Conservation (phyloP, 2,797 vertebrate genomes). For the Geotrypetes seraphini region DNA sequence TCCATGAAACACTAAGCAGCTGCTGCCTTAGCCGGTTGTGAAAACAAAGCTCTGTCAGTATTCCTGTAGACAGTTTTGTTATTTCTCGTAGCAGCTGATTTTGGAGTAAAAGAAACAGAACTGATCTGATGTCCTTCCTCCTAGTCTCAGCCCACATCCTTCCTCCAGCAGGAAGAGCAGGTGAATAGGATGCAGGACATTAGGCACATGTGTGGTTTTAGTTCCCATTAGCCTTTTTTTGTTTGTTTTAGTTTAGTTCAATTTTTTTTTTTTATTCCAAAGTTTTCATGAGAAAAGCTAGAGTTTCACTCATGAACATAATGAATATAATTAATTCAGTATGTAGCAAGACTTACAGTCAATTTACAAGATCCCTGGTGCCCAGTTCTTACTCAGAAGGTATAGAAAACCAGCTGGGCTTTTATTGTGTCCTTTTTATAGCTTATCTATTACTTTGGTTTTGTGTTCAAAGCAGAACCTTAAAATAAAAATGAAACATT, state of each 20-base stretch:
- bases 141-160: slow-evolving; percentile 43
- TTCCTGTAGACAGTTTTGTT: slow-evolving; percentile 26
- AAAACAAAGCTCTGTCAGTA: slow-evolving; percentile 25
- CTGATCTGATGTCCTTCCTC: slow-evolving; percentile 36
- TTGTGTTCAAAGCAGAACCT: too few species aligned
- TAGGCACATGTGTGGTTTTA: slow-evolving; percentile 26
- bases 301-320: slow-evolving; percentile 13
- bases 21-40: slow-evolving; percentile 14
- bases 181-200: slow-evolving; percentile 41
- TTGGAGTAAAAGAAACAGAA: slow-evolving; percentile 35
- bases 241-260: slow-evolving; percentile 21
- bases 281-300: slow-evolving; percentile 20
- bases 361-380: too few species aligned
- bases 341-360: too few species aligned
- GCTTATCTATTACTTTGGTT: too few species aligned
- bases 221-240: not conserved
- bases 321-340: slow-evolving; percentile 5
- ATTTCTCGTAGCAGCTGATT: slow-evolving; percentile 31
- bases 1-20: slow-evolving; percentile 30
- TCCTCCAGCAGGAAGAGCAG: slow-evolving; percentile 49
- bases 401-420: too few species aligned
- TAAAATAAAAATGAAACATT: too few species aligned
- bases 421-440: too few species aligned
- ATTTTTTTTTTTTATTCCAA: too few species aligned
- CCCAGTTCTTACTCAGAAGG: too few species aligned